Conservation (phyloP, 2,113 vertebrate species). For the Dendropsophus ebraccatus region DNA sequence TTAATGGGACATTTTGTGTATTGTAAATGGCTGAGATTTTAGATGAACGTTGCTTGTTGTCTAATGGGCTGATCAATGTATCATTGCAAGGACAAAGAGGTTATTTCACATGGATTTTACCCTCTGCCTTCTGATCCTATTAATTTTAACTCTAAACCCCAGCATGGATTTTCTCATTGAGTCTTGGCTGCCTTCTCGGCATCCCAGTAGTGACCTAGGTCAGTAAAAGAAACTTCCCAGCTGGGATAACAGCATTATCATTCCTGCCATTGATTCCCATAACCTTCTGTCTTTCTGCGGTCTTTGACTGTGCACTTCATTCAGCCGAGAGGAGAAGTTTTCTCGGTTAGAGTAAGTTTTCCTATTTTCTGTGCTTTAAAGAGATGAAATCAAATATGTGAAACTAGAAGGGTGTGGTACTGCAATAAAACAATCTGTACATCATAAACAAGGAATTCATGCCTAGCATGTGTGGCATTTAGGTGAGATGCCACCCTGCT, state of each 20-base stretch:
- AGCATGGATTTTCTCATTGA: constrained; percentile 37
- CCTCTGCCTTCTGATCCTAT: constrained; percentile 1
- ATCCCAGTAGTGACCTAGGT: constrained; percentile 28
- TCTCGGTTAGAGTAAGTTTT: not conserved
- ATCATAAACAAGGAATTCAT: no score
- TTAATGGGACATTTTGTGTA: not conserved
- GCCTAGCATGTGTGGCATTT: no score
- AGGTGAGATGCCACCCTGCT: not conserved
- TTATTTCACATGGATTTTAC: constrained; percentile 18
- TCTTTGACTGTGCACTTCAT: not conserved
- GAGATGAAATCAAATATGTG: not conserved
- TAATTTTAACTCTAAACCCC: constrained; percentile 43
- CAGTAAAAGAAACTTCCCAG: constrained; percentile 44
- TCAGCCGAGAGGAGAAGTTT: not conserved
- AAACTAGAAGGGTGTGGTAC: not conserved
- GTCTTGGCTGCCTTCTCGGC: constrained; percentile 16
- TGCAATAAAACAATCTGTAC: no score
- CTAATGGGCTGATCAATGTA: not conserved
- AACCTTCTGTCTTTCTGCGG: constrained; percentile 39
- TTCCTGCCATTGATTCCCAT: constrained; percentile 53
- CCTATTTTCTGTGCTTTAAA: not conserved
- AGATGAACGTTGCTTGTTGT: not conserved
- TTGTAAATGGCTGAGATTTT: not conserved
- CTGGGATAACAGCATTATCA: constrained; percentile 54
- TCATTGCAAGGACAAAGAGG: not conserved